Conservation (phyloP, 1,140 invertebrate genomes). For the Paracyclopina nana region DNA sequence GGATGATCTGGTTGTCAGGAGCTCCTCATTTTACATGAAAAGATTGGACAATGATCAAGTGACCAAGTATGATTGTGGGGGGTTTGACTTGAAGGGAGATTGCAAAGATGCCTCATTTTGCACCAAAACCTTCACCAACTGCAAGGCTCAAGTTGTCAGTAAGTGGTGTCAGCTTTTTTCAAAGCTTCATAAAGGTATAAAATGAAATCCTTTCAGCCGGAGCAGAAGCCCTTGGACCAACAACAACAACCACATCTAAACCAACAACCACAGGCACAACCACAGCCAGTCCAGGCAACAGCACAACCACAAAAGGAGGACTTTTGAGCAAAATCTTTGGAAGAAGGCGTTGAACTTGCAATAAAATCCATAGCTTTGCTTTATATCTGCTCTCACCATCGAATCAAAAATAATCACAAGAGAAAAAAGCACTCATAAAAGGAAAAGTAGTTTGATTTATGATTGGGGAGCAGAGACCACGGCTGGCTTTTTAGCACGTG, state of each 20-base stretch:
- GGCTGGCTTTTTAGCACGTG: not conserved
- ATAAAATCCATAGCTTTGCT: not conserved
- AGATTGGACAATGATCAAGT: not conserved
- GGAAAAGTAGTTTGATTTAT: too few species aligned
- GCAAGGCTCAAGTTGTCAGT: too few species aligned
- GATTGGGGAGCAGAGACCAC: too few species aligned
- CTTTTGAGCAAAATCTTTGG: too few species aligned
- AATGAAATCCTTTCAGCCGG: too few species aligned
- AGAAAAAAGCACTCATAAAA: not conserved
- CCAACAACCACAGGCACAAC: too few species aligned
- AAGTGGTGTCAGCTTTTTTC: too few species aligned
- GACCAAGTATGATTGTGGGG: conserved; percentile 1
- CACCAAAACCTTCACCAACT: not conserved
- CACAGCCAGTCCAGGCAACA: too few species aligned
- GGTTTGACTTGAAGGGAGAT: not conserved
- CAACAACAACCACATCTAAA: too few species aligned
- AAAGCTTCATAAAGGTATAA: too few species aligned
- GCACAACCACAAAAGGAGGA: too few species aligned
- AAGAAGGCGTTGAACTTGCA: not conserved
- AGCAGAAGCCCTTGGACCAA: too few species aligned
- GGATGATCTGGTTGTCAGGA: not conserved
- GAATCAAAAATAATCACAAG: not conserved
- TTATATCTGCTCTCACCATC: not conserved
- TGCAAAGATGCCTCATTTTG: not conserved
- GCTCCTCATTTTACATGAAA: not conserved